Evolutionary conservation across 2,113 vertebrate genomes (phyloP).

Genomic region (Spilogale gracilis): DNA sequence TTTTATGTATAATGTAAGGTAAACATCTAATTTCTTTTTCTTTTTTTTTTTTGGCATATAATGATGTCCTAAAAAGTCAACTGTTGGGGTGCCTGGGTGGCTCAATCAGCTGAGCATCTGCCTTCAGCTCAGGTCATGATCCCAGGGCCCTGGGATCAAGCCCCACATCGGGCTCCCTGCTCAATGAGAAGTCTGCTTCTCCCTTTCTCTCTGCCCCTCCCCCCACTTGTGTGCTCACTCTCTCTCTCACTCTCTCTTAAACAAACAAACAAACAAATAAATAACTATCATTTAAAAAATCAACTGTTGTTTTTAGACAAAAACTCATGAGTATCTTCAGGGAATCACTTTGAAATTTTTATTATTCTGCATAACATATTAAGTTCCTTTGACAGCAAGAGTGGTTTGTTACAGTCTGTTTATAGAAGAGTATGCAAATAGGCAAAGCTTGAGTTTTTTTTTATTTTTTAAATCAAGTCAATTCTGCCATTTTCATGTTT

Average conservation of each 20-base stretch:
- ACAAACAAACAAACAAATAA: not conserved
- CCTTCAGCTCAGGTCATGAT: too few species aligned
- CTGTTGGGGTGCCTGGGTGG: too few species aligned
- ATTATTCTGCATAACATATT: not conserved
- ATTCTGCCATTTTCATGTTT: not conserved
- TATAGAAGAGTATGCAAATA: not conserved
- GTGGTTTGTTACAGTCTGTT: not conserved
- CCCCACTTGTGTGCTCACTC: too few species aligned
- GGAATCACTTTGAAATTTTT: not conserved
- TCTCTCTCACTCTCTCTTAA: too few species aligned
- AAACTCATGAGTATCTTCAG: not conserved
- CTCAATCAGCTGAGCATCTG: too few species aligned
- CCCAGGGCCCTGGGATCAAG: too few species aligned
- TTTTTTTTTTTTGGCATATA: not conserved
- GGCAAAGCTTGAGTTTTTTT: not conserved
- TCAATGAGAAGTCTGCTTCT: too few species aligned
- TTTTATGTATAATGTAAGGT: not conserved
- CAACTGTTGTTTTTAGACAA: not conserved
- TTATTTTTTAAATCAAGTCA: slow-evolving; percentile 5
- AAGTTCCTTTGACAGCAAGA: not conserved
- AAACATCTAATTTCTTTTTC: not conserved
- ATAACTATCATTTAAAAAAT: not conserved
- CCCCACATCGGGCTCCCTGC: too few species aligned
- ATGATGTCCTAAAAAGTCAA: not conserved
- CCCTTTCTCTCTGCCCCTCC: too few species aligned